These are phyloP conservation scores for Numenius arquata DNA, from an alignment of 2,113 vertebrate species.

Conservation along the genomic window DNA sequence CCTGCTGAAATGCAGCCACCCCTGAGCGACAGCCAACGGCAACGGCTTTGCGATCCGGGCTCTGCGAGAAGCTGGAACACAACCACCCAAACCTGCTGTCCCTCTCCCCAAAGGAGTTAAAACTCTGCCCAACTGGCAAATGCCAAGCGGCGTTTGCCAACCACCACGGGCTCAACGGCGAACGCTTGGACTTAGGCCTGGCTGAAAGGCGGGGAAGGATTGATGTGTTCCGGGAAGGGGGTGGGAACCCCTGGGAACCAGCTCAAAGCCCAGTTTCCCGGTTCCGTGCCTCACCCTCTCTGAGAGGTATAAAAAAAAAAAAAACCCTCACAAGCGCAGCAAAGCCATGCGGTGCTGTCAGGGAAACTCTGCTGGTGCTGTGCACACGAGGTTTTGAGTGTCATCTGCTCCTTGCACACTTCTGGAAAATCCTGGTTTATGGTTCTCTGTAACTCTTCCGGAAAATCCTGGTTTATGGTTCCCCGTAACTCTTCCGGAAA, in stretches of 20 bases:
- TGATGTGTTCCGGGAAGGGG: neutral
- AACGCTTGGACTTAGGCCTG: neutral
- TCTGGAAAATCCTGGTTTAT: neutral
- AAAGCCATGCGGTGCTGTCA: fast-evolving
- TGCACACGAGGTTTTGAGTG: neutral
- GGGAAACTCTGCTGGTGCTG: neutral
- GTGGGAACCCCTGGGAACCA: neutral
- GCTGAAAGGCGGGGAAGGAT: neutral
- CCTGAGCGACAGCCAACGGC: neutral
- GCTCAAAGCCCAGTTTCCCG: neutral
- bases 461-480: neutral
- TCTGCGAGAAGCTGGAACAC: neutral
- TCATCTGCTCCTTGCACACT: fast-evolving
- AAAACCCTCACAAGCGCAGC: neutral
- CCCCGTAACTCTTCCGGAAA: neutral
- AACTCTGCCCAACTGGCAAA: neutral
- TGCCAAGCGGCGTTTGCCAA: neutral
- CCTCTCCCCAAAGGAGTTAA: neutral
- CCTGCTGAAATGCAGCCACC: neutral
- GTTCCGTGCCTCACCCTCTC: neutral
- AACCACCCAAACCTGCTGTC: neutral
- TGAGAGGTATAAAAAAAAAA: neutral
- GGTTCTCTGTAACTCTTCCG: neutral
- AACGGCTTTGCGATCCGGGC: neutral
- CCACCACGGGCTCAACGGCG: neutral